Evolutionary conservation across 2,113 vertebrate species (phyloP).

Genomic region (Callipepla californica): DNA sequence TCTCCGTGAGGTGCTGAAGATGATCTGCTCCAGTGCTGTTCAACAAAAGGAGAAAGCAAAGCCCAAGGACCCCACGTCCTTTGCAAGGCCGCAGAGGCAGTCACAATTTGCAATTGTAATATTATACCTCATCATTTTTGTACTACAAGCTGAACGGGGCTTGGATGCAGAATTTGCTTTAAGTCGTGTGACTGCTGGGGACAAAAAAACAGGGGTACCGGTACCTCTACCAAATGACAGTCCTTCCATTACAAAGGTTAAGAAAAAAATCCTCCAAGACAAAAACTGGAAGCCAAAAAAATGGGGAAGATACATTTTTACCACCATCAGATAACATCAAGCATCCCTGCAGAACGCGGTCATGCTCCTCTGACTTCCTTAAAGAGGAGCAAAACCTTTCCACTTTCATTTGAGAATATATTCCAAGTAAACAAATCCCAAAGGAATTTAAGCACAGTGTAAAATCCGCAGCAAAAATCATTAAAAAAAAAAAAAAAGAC

Average conservation of each 20-base stretch:
- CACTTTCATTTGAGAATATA: constrained; percentile 14
- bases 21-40: not conserved
- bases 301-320: not conserved
- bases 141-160: not conserved
- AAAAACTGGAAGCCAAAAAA: not conserved
- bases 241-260: not conserved
- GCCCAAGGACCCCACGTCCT: rapidly evolving
- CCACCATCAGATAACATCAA: not conserved
- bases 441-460: constrained; percentile 8
- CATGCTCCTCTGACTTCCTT: not conserved
- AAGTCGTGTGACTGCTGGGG: not conserved
- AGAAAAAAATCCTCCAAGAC: not conserved
- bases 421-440: constrained; percentile 61
- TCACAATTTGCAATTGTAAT: not conserved
- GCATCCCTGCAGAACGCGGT: not conserved
- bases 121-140: not conserved
- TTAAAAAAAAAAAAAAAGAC: not conserved
- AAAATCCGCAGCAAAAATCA: constrained; percentile 25
- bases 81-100: not conserved
- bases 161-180: not conserved
- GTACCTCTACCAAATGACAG: not conserved
- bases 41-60: not conserved
- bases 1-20: not conserved
- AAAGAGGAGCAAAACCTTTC: not conserved
- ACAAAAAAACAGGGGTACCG: not conserved